A percentile compares a stretch with the other conserved stretches of the same genome.
These are phyloP conservation scores for Xenopus tropicalis DNA, from an alignment of 2,113 vertebrate species.

Conservation along the genomic window DNA sequence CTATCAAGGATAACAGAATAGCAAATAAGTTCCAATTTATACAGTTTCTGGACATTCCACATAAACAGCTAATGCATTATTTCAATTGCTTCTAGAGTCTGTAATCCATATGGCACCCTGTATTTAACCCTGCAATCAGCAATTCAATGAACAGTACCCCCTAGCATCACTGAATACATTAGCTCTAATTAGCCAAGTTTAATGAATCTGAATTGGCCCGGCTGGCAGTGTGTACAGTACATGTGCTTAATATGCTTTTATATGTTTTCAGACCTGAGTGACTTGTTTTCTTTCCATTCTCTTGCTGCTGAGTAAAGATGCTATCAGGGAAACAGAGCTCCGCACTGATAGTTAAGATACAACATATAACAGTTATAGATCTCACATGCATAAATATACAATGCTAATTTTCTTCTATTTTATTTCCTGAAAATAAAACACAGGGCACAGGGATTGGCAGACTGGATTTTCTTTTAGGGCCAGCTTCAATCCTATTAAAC, in stretches of 20 bases:
- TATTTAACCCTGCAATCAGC: background rate
- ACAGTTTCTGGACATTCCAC: background rate
- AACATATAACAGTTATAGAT: background rate
- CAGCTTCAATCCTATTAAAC: too few relatives aligned
- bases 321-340: background rate
- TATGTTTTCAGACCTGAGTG: background rate
- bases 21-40: background rate
- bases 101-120: background rate
- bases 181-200: slow-evolving; percentile 12
- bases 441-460: too few relatives aligned
- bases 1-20: background rate
- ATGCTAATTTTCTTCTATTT: too few relatives aligned
- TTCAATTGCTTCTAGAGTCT: too few relatives aligned
- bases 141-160: slow-evolving; percentile 11
- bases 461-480: too few relatives aligned
- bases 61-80: background rate
- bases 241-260: slow-evolving; percentile 20
- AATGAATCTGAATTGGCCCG: slow-evolving; percentile 20
- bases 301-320: background rate
- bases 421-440: too few relatives aligned
- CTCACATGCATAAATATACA: background rate
- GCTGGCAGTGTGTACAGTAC: background rate
- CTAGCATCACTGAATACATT: slow-evolving; percentile 10
- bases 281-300: background rate
- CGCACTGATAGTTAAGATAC: background rate